Percentiles rank a stretch among this genome's conserved stretches.
These are phyloP conservation scores for Macrocentrus cingulum DNA, from an alignment of 1,140 invertebrate species.

Conservation along the genomic window DNA sequence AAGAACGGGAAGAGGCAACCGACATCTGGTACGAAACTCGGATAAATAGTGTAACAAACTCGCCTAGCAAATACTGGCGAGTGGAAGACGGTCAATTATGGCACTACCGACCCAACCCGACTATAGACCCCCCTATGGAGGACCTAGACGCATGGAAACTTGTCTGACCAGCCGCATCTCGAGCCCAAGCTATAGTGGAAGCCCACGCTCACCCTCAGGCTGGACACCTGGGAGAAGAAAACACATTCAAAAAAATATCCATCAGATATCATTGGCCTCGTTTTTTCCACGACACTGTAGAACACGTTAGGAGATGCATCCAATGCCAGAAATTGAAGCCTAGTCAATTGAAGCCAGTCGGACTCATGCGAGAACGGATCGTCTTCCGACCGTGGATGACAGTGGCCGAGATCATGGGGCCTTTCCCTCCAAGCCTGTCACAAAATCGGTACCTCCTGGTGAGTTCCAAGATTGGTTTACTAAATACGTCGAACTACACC, in stretches of 20 bases:
- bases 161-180: background rate
- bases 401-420: slow-evolving; percentile 53
- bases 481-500: slow-evolving; percentile 36
- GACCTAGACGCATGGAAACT: slow-evolving; percentile 23
- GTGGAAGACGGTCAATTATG: slow-evolving; percentile 17
- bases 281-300: slow-evolving; percentile 1
- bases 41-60: slow-evolving; percentile 1
- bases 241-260: slow-evolving; percentile 26
- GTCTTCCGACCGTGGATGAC: slow-evolving; percentile 42
- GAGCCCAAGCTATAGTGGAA: slow-evolving; percentile 22
- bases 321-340: slow-evolving; percentile 39
- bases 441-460: slow-evolving; percentile 49
- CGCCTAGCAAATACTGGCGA: slow-evolving; percentile 11
- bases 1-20: background rate
- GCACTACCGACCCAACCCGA: slow-evolving; percentile 3
- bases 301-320: slow-evolving; percentile 29
- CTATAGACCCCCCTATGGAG: background rate
- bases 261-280: slow-evolving; percentile 19
- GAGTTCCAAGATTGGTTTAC: slow-evolving; percentile 46
- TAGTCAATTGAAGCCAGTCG: slow-evolving; percentile 33
- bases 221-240: slow-evolving; percentile 28
- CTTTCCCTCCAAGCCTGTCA: slow-evolving; percentile 41
- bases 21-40: slow-evolving; percentile 1
- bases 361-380: slow-evolving; percentile 40
- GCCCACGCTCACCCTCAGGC: slow-evolving; percentile 25